Evolutionary conservation across 1,140 invertebrate species (phyloP), one percentile per base, ranked within the genome.

Genomic region (Drosophila leontia): DNA sequence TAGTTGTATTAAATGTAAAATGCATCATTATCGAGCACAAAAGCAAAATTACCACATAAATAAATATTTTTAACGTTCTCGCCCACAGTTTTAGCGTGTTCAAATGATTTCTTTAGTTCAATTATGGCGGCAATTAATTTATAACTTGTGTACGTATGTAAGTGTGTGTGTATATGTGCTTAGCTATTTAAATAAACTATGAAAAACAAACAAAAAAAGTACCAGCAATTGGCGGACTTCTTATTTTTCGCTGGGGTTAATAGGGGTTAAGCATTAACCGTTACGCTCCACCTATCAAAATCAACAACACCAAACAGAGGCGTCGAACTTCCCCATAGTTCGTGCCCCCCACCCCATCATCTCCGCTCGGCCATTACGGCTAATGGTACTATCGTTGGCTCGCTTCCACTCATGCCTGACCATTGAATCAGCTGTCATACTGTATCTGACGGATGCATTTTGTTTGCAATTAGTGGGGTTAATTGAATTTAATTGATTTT

Each of bases 111-210:
- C 7, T 67, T 86, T 86, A 86, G 79, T 87, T 86, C 78, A 86
- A 86, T 86, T 79, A 69, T 77, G 63, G 60, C 55, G 72, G 76
- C 69, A 69, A 77, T 78, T 87, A 78, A 88, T 88, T 88, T 88
- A 87, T 90, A 76, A 75, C 45, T 78, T 71, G 68, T 87, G 68
- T 76, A 69, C 74, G 81, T 80, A 53, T 61, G 45, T 71, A 55
- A 55, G 65, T 51, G 64, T 72, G n/a, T n/a, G 47, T 55, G 58
- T 71, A 50, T 42, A 62, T 78, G 64, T 71, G 76, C 76, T 78
- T 78, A 78, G 83, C 72, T 88, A 88, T 87, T 87, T 87, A 76
- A 87, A 80, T 78, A 71, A 88, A 87, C 80, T 60, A 80, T 68
- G 37, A 82, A 83, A 59, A 58, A 63, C 35, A 47, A 60, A 39